Base-by-base conservation (phyloP, 2,113 vertebrate species). In the Gambusia affinis region DNA sequence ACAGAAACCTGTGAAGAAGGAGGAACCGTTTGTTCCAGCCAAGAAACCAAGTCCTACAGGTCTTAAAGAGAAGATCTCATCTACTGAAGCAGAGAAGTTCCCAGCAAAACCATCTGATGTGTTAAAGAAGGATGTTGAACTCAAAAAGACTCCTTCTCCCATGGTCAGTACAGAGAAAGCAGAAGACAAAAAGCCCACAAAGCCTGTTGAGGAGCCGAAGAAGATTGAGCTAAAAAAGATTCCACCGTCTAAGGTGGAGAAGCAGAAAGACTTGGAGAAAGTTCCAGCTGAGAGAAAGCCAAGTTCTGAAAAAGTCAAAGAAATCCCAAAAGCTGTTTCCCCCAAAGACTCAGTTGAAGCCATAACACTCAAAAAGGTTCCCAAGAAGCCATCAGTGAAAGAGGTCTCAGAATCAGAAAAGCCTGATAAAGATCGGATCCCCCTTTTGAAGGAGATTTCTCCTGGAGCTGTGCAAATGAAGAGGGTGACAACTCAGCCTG, bases 351-450 rank as follows among this genome's bases (percentile, higher is more conserved):
- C 44, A 4, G 17, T 19, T 47, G 44, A 47, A 47, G 14, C 14
- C 44, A 19, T 47, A 47, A 47, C 90, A 87, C 94, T 96, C 90
- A 97, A 87, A 92, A 94, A 88, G 68, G 66, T 91, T 78, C 73
- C 84, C 8, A 93, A 78, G 47, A 92, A 79, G 86, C 72, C 44
- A 1, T 82, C 85, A 4, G 70, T 80, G 68, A 78, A 83, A 31
- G 62, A 75, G 42, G 22, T 30, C 35, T 22, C 75, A 15, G 79
- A 78, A 31, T 42, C 60, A 12, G 42, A 72, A 1, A 69, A 78
- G 44, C 74, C 66, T 4, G 69, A 15, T 2, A 82, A 76, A 73
- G 70, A 42, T 11, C 73, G 75, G 37, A 28, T 90, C 30, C 85
- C 85, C 11, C 19, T 92, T 37, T 75, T 79, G 30, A 94, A 89